Percentiles rank a stretch among this genome's conserved stretches.
phyloP scores from a whole-genome alignment of 2,888 invertebrate species.

The Syritta pipiens region DNA sequence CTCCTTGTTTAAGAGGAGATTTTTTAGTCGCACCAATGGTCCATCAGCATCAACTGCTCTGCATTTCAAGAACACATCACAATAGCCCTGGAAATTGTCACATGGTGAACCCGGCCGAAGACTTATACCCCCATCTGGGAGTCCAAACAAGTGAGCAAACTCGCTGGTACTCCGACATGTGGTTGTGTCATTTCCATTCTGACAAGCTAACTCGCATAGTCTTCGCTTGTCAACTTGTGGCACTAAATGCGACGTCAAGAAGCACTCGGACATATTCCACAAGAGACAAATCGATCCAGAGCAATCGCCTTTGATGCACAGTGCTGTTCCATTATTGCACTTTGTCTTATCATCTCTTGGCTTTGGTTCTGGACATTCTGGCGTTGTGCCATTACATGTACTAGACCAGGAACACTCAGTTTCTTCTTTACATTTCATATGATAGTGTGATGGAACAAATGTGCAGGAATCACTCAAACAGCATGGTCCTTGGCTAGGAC shows the following conservation, averaged over 20 bases:
- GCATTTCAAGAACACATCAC: conserved; percentile 99
- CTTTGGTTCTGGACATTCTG: conserved; percentile 92
- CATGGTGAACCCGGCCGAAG: conserved; percentile 97
- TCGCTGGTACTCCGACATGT: conserved; percentile 93
- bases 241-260: conserved; percentile 89
- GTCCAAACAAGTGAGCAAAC: conserved; percentile 86
- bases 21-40: conserved; percentile 96
- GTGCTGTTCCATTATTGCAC: conserved; percentile 95
- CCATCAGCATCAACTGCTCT: conserved; percentile 99
- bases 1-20: conserved; percentile 94
- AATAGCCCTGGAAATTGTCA: conserved; percentile 99
- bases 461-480: conserved; percentile 89
- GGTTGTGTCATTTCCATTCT: conserved; percentile 86
- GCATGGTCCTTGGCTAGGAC: conserved; percentile 99
- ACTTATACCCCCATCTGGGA: conserved; percentile 90
- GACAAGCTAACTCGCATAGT: conserved; percentile 98
- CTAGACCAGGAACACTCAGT: conserved; percentile 95
- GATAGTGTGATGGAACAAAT: conserved; percentile 84
- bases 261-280: conserved; percentile 97
- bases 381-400: conserved; percentile 90
- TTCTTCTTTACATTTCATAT: conserved; percentile 89
- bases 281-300: conserved; percentile 96
- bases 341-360: conserved; percentile 93
- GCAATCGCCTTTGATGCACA: conserved; percentile 95
- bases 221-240: conserved; percentile 89